Conservation (phyloP, 2,797 vertebrate genomes). For the Lepilemur septentrionalis region DNA sequence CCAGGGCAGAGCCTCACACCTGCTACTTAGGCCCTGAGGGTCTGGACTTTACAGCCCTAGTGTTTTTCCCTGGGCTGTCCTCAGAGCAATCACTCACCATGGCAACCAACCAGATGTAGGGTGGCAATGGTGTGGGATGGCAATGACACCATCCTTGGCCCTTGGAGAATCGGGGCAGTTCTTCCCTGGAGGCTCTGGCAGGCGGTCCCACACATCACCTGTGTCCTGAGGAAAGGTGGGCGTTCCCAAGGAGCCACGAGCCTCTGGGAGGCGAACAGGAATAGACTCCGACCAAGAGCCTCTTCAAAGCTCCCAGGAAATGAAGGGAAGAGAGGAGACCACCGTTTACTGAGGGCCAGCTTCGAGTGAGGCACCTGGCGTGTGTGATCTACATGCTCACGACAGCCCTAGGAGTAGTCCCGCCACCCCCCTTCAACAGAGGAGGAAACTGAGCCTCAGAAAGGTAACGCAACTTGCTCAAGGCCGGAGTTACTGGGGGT, state of each 20-base stretch:
- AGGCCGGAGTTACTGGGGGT: neutral
- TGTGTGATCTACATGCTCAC: fast-evolving
- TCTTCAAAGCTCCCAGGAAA: too few relatives aligned
- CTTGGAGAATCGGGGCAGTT: neutral
- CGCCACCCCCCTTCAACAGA: neutral
- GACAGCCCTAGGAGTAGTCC: neutral
- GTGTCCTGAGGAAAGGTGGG: neutral
- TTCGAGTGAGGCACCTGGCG: fast-evolving
- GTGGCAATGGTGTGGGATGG: fast-evolving
- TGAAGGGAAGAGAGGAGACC: neutral
- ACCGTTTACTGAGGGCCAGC: fast-evolving
- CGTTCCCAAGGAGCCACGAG: neutral
- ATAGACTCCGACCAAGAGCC: neutral
- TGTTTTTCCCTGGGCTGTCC: neutral
- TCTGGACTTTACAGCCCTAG: neutral
- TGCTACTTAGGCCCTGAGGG: neutral
- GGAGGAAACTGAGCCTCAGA: neutral
- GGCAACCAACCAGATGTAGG: neutral
- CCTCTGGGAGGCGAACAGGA: neutral
- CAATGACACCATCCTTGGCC: neutral
- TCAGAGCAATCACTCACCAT: neutral
- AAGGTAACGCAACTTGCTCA: neutral
- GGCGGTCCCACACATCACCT: neutral
- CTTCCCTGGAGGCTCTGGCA: neutral
- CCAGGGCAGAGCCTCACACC: neutral